Conservation (phyloP, 2,888 invertebrate genomes). For the Ligdia adustata region DNA sequence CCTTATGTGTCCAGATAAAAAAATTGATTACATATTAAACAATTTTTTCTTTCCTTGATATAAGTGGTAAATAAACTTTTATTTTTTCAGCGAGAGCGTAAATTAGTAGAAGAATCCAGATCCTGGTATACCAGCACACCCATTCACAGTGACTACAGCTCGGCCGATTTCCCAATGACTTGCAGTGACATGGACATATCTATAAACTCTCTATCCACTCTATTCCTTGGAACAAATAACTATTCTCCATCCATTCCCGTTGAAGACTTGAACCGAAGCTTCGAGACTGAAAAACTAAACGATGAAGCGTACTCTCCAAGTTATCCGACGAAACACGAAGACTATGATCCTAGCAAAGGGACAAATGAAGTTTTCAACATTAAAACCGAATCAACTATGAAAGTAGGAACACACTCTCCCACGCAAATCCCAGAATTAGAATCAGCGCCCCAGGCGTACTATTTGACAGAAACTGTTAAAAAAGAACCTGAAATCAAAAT, state of each 20-base stretch:
- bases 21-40: too few species aligned
- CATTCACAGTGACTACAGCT: slow-evolving; percentile 16
- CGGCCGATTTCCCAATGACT: slow-evolving; percentile 14
- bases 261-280: slow-evolving; percentile 5
- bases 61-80: background rate
- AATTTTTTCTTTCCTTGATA: background rate
- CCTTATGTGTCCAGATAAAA: too few species aligned
- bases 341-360: background rate
- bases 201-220: slow-evolving; percentile 22
- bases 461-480: slow-evolving; percentile 8
- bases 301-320: slow-evolving; percentile 8
- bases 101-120: slow-evolving; percentile 26
- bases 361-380: background rate
- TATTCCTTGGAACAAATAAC: slow-evolving; percentile 12
- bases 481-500: slow-evolving; percentile 20
- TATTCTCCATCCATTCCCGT: slow-evolving; percentile 11
- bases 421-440: slow-evolving; percentile 7
- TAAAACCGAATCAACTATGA: slow-evolving; percentile 22
- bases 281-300: slow-evolving; percentile 5
- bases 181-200: slow-evolving; percentile 22
- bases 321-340: slow-evolving; percentile 1
- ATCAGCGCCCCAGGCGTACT: background rate
- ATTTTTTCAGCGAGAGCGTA: slow-evolving; percentile 37
- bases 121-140: slow-evolving; percentile 14
- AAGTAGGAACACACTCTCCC: slow-evolving; percentile 26